phyloP scores from a whole-genome alignment of 2,888 invertebrate genomes.

The Eledone cirrhosa region DNA sequence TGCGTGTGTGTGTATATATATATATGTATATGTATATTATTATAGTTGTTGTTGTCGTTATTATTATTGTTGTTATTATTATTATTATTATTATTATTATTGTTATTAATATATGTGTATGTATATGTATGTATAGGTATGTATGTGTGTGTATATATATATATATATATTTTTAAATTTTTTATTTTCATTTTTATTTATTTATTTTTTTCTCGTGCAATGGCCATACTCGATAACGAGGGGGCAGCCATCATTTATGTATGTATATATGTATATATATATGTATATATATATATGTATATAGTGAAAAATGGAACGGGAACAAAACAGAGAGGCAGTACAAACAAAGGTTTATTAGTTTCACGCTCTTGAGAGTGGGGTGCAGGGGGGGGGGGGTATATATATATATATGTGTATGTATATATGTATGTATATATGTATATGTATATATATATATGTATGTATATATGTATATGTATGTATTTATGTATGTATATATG shows the following conservation, averaged over 20 bases:
- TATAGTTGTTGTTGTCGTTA: neutral
- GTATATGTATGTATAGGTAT: neutral
- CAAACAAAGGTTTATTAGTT: neutral
- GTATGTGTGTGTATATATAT: neutral
- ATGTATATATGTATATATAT: too few relatives aligned
- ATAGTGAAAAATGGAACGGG: too few relatives aligned
- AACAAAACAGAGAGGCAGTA: neutral
- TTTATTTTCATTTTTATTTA: too few relatives aligned
- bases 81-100: neutral
- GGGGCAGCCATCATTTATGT: too few relatives aligned
- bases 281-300: too few relatives aligned
- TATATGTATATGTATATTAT: neutral
- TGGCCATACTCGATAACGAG: too few relatives aligned
- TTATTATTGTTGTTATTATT: neutral
- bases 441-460: neutral
- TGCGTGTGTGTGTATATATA: neutral
- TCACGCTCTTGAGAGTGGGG: neutral
- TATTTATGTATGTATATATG: neutral
- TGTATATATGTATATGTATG: slow-evolving; percentile 9
- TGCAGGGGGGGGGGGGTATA: neutral
- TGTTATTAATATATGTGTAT: slow-evolving; percentile 1
- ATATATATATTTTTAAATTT: neutral
- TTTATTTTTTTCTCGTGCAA: too few relatives aligned
- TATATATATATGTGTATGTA: neutral
- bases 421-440: neutral